Evolutionary conservation across 2,797 vertebrate genomes (phyloP).

Genomic region (Tapirus indicus): DNA sequence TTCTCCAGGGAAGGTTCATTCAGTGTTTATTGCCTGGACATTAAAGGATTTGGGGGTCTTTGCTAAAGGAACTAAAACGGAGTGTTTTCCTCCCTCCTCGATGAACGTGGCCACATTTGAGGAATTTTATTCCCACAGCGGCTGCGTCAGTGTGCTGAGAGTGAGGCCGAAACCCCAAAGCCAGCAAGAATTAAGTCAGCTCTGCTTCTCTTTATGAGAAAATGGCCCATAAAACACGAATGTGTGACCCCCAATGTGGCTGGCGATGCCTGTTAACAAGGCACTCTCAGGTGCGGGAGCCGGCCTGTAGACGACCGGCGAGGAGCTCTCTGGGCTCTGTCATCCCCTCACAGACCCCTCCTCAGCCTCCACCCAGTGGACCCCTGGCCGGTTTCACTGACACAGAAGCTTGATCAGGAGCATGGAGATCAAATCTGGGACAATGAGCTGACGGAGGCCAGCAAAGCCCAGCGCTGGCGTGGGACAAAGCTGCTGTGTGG

Average conservation of each 20-base stretch:
- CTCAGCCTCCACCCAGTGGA: neutral
- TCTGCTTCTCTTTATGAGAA: conserved; percentile 75
- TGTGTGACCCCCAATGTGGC: conserved; percentile 33
- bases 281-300: neutral
- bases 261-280: conserved; percentile 73
- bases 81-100: neutral
- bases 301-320: conserved; percentile 25
- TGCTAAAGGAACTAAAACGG: neutral
- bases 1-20: neutral
- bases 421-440: neutral
- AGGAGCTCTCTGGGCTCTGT: neutral
- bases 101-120: neutral
- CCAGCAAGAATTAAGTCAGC: conserved; percentile 74
- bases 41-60: neutral
- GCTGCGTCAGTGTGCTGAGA: conserved; percentile 60
- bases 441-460: neutral
- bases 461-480: too few relatives aligned
- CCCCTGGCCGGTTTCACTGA: rapidly evolving
- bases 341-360: neutral
- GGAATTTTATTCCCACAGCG: neutral
- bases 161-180: conserved; percentile 45
- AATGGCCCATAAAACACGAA: conserved; percentile 77
- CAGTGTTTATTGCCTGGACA: neutral
- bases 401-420: neutral
- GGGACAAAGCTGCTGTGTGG: too few relatives aligned